Conservation (phyloP, 2,888 invertebrate genomes). For the Cryptosula pallasiana region DNA sequence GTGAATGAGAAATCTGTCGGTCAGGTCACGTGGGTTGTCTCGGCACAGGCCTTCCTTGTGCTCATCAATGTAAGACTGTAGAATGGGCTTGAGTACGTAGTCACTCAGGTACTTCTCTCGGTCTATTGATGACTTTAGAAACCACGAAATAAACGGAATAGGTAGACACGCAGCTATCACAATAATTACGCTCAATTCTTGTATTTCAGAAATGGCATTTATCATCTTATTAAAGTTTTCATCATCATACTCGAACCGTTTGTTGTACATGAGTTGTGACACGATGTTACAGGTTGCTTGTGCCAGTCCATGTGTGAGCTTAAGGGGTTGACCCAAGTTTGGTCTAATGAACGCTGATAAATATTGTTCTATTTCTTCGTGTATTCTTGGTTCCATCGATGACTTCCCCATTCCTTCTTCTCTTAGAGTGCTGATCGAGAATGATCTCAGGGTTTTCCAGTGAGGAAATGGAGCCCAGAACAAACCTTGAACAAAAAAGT, state of each 20-base stretch:
- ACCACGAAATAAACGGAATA: not conserved
- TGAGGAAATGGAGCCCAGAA: slow-evolving; percentile 22
- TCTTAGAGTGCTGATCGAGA: not conserved
- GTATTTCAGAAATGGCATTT: not conserved
- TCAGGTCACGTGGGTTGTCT: slow-evolving; percentile 14
- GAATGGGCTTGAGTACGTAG: not conserved
- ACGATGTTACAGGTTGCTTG: slow-evolving; percentile 21
- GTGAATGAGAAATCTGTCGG: slow-evolving; percentile 10
- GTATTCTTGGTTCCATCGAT: not conserved
- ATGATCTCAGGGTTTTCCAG: slow-evolving; percentile 11
- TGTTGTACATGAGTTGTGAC: slow-evolving; percentile 4
- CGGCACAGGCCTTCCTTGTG: not conserved
- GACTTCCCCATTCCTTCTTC: slow-evolving; percentile 23
- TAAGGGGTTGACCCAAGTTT: not conserved
- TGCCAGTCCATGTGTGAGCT: not conserved
- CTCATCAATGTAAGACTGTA: slow-evolving; percentile 7
- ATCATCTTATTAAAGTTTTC: not conserved
- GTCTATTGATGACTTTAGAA: not conserved
- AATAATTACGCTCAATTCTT: not conserved
- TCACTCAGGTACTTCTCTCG: not conserved
- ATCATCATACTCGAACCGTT: slow-evolving; percentile 22
- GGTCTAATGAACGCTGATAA: not conserved
- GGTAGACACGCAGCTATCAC: not conserved
- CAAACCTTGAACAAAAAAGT: not conserved
- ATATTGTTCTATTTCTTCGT: not conserved